These are phyloP conservation scores for Fragum sueziense DNA, from an alignment of 2,888 invertebrate species.

Conservation along the genomic window DNA sequence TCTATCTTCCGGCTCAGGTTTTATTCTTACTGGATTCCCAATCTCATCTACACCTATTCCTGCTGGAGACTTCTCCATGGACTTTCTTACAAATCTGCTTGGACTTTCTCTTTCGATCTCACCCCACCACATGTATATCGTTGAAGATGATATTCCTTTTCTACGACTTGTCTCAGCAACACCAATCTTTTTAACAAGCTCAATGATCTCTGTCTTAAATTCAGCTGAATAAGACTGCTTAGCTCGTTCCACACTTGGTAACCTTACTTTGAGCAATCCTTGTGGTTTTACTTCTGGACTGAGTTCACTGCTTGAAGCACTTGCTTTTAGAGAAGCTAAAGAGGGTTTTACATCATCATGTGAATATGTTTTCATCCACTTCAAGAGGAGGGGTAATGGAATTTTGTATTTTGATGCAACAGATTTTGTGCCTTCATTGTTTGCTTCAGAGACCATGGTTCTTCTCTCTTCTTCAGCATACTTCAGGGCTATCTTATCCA, in stretches of 20 bases:
- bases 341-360: conserved; percentile 26
- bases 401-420: conserved; percentile 47
- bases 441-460: conserved; percentile 49
- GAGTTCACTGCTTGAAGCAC: conserved; percentile 29
- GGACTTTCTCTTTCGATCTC: conserved; percentile 30
- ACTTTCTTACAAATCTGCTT: conserved; percentile 29
- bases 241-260: conserved; percentile 46
- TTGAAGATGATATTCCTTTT: conserved; percentile 43
- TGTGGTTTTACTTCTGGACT: conserved; percentile 10
- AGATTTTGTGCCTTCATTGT: conserved; percentile 32
- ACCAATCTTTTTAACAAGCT: conserved; percentile 37
- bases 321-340: background rate
- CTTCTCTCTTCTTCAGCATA: conserved; percentile 35
- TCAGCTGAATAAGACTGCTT: conserved; percentile 22
- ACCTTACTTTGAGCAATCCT: conserved; percentile 38
- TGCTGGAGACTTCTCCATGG: conserved; percentile 29
- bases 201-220: conserved; percentile 31
- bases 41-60: background rate
- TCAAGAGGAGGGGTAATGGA: conserved; percentile 52
- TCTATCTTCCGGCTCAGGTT: conserved; percentile 12
- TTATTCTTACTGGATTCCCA: background rate
- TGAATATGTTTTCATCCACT: conserved; percentile 56
- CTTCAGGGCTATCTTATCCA: conserved; percentile 41
- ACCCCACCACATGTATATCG: conserved; percentile 52
- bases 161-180: conserved; percentile 24